These are phyloP conservation scores for Thunnus maccoyii DNA, from an alignment of 2,113 vertebrate species.

Conservation along the genomic window DNA sequence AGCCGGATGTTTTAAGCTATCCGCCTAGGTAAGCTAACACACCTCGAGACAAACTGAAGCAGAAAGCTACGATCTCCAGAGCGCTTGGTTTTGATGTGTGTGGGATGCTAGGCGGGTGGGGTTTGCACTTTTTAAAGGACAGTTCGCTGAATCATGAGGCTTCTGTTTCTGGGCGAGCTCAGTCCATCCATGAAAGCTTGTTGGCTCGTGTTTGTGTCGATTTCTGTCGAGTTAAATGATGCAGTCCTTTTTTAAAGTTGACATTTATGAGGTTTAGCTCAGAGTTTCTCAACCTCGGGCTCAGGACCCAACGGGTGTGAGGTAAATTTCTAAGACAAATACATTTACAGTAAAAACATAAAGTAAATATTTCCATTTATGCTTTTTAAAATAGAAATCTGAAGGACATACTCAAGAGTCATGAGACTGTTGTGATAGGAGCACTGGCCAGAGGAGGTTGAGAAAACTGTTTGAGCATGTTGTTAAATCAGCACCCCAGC, in stretches of 20 bases:
- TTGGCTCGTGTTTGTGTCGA: background rate
- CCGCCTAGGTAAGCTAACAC: background rate
- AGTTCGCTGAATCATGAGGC: background rate
- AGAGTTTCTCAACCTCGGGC: background rate
- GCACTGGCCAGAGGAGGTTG: too few species aligned
- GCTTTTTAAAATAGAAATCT: too few species aligned
- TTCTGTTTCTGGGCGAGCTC: background rate
- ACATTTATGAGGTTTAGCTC: background rate
- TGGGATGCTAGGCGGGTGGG: background rate
- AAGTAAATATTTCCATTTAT: too few species aligned
- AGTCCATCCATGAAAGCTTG: conserved; percentile 14
- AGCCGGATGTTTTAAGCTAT: conserved; percentile 4
- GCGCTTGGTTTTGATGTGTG: background rate
- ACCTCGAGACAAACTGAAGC: conserved; percentile 9
- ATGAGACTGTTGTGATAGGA: too few species aligned
- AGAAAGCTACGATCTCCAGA: background rate
- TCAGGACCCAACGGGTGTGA: background rate
- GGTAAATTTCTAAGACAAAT: background rate
- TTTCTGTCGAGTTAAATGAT: background rate
- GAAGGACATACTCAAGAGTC: too few species aligned
- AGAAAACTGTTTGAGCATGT: background rate
- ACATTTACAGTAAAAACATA: too few species aligned
- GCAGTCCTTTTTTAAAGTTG: background rate
- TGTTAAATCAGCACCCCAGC: too few species aligned
- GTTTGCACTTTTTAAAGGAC: conserved; percentile 30